Conservation (phyloP, 2,888 invertebrate genomes). For the Ommatoiulus sabulosus region DNA sequence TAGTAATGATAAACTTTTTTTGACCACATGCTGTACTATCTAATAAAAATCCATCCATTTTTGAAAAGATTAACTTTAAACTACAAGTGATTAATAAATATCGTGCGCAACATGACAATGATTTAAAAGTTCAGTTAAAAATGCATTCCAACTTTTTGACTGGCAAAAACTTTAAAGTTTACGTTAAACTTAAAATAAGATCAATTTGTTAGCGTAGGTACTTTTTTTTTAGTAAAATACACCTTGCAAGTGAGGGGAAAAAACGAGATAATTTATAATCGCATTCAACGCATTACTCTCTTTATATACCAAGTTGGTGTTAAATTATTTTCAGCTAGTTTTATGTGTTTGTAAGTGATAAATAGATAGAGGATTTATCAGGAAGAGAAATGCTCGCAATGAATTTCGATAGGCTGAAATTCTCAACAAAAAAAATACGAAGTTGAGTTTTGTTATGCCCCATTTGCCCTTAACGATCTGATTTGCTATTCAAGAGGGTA, state of each 20-base stretch:
- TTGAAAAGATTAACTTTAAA: no score
- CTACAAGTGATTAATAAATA: no score
- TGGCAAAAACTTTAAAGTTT: no score
- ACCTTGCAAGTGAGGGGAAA: neutral
- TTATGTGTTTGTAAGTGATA: constrained; percentile 30
- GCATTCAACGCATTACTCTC: constrained; percentile 1
- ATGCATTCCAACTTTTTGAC: no score
- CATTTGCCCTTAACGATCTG: neutral
- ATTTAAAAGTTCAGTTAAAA: no score
- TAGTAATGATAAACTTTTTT: no score
- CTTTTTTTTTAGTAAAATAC: neutral
- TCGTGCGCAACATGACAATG: no score
- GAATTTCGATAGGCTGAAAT: neutral
- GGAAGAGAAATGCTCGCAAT: neutral
- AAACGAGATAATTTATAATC: neutral
- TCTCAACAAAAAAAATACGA: neutral
- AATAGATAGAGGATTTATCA: constrained; percentile 11
- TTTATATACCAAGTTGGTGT: neutral
- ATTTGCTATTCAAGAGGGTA: neutral
- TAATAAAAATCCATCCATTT: no score
- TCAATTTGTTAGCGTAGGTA: neutral
- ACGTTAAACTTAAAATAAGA: no score
- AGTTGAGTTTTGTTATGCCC: constrained; percentile 12
- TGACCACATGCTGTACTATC: no score
- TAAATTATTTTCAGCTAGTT: neutral